These are phyloP conservation scores for Rhagonycha lutea DNA, from an alignment of 2,888 invertebrate genomes.

Conservation along the genomic window DNA sequence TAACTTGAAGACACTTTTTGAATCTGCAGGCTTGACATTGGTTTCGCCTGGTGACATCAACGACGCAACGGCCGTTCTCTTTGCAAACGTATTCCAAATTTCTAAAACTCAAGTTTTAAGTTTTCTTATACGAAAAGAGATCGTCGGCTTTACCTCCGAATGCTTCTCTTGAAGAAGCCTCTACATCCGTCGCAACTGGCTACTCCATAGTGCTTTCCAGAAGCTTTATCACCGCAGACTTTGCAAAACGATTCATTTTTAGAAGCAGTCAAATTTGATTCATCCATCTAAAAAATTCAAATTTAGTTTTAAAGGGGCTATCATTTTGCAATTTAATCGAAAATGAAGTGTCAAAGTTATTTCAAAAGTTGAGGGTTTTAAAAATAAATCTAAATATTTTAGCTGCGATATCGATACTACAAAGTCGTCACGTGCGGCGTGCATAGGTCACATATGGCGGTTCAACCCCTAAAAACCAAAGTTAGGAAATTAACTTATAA, in stretches of 20 bases:
- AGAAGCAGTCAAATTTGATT: slow-evolving; percentile 33
- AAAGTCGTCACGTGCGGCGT: slow-evolving; percentile 24
- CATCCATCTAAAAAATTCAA: slow-evolving; percentile 46
- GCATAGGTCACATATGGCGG: slow-evolving; percentile 32
- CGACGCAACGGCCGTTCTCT: slow-evolving; percentile 83
- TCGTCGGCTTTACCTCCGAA: slow-evolving; percentile 71
- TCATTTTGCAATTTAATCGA: slow-evolving; percentile 6
- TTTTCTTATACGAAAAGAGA: background rate
- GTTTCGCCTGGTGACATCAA: slow-evolving; percentile 89
- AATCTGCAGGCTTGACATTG: slow-evolving; percentile 95
- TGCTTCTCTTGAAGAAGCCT: slow-evolving; percentile 93
- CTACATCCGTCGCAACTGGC: slow-evolving; percentile 88
- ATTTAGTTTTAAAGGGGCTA: background rate
- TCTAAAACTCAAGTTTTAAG: slow-evolving; percentile 55
- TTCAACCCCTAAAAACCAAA: slow-evolving; percentile 21
- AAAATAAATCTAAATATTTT: slow-evolving; percentile 26
- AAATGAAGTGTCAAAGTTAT: background rate
- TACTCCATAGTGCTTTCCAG: slow-evolving; percentile 89
- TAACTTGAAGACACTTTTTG: slow-evolving; percentile 86
- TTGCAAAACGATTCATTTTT: slow-evolving; percentile 73
- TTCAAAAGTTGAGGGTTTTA: slow-evolving; percentile 6
- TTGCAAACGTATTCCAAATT: slow-evolving; percentile 92
- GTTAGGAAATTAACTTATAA: slow-evolving; percentile 29
- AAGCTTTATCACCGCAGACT: slow-evolving; percentile 87
- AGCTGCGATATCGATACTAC: slow-evolving; percentile 12